Evolutionary conservation across 2,888 invertebrate genomes (phyloP), one percentile per base, ranked within the genome.

Genomic region (Drosophila kuntzei): DNA sequence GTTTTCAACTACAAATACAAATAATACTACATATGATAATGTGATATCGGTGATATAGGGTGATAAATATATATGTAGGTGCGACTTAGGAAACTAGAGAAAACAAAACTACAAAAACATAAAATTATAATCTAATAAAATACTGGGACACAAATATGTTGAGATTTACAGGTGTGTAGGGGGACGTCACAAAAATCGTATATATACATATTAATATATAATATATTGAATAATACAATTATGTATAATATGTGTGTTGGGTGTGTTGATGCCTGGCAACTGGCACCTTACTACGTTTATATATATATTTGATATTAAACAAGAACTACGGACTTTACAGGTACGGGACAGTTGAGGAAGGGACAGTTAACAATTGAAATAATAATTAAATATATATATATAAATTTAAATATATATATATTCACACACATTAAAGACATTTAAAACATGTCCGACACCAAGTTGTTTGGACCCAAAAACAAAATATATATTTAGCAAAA

Each of bases 1-100:
- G 90, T 90, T 90, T 83, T 83, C 89, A 87, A 87, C 87, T 89
- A 87, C 87, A 79, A 89, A 78, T 87, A 83, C 82, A 66, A 73
- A 72, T 80, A 77, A 59, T 61, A 67, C 80, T 83, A 76, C 63
- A 50, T 22, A 84, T 87, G 76, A 51, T 37, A 58, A 36, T 61
- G 54, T 11, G 51, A 43, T 27, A 14, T 9, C 1, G 44, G 46
- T 62, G 54, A 41, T 27, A 25, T 16, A 25, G 27, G 58, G 22
- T 72, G 79, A 71, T 16, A 41, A 43, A 29, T 70, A 32, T 59
- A 71, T 76, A 16, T 36, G 29, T 34, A 18, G 71, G 81, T 84
- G 81, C 78, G 78, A 53, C 80, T 77, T 70, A 87, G 25, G 29
- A 47, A 55, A 67, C 41, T 75, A 79, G 14, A 61, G 49, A 74